Base-by-base conservation (phyloP, 2,113 vertebrate species). In the Pituophis catenifer region DNA sequence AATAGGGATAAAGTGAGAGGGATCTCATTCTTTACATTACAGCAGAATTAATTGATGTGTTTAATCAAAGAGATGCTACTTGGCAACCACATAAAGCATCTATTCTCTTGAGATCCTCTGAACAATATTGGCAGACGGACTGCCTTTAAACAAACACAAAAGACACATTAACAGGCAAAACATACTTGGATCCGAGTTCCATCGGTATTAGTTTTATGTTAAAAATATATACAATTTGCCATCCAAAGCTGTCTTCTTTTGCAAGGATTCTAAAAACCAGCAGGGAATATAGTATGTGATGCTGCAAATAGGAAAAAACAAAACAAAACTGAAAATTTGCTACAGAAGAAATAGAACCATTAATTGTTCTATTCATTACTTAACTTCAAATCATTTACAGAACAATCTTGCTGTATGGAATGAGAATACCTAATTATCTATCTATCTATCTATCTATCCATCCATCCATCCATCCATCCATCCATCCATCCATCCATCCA, bases 51-150 rank as follows among this genome's bases (percentile, higher is more conserved):
- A 97, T 96, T 95, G 87, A 96, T 94, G 93, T 92, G 54, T 94
- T 96, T 96, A 97, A 97, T 97, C 93, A 97, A 97, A 97, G 94
- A 95, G 91, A 96, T 95, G 88, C 65, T 96, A 94, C 70, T 96
- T 96, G 94, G 94, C 96, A 97, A 94, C 87, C 65, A 93, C 94
- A 97, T 91, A 96, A 94, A 97, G 93, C 89, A 94, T 89, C 91
- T 88, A 94, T 93, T 93, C 95, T 95, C 94, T 21, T 0, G 92
- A 95, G 96, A 96, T 91, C 53, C 52, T 88, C 95, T 91, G 94
- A 96, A 94, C 91, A 94, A 96, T 85, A 53, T 81, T 92, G 93
- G 91, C 92, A 96, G 87, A 86, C 29, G 86, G 94, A 92, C 29
- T 96, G 93, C 89, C 93, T 95, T 95, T 94, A 91, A 94, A 96